phyloP scores from a whole-genome alignment of 1,140 invertebrate species.

The Steinernema khuongi region DNA sequence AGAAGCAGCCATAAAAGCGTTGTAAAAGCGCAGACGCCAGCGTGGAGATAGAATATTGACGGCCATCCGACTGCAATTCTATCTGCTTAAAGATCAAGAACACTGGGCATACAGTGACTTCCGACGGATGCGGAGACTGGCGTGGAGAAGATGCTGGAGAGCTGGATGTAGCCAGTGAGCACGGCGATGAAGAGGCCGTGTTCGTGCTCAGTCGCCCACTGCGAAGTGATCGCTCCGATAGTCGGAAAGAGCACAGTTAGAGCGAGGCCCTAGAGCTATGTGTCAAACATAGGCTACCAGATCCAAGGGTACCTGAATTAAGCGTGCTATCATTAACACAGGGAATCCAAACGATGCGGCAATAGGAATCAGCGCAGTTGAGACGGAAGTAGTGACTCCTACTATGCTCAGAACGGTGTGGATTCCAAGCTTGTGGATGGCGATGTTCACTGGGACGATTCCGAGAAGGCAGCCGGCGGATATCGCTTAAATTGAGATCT shows the following conservation, averaged over 20 bases:
- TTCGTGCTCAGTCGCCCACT: slow-evolving; percentile 24
- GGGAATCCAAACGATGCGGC: background rate
- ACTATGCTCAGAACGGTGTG: background rate
- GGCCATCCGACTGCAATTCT: slow-evolving; percentile 39
- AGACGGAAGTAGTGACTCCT: background rate
- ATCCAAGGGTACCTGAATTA: background rate
- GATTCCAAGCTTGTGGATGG: background rate
- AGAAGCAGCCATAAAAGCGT: slow-evolving; percentile 31
- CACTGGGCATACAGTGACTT: background rate
- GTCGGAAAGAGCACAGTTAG: slow-evolving; percentile 17
- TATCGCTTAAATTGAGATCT: background rate
- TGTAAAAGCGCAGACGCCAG: slow-evolving; percentile 15
- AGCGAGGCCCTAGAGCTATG: slow-evolving; percentile 13
- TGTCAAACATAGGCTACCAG: background rate
- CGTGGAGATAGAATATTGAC: slow-evolving; percentile 32
- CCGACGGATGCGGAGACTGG: background rate
- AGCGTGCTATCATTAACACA: background rate
- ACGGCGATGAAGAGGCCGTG: slow-evolving; percentile 23
- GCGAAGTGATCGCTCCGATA: slow-evolving; percentile 19
- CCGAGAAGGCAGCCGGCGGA: background rate
- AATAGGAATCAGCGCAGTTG: background rate
- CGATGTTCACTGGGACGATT: background rate
- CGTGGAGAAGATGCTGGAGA: slow-evolving; percentile 24
- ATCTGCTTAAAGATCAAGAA: background rate
- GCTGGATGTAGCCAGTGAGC: slow-evolving; percentile 26